Base-by-base conservation (phyloP, 2,888 invertebrate genomes). In the Drosophila lacicola region DNA sequence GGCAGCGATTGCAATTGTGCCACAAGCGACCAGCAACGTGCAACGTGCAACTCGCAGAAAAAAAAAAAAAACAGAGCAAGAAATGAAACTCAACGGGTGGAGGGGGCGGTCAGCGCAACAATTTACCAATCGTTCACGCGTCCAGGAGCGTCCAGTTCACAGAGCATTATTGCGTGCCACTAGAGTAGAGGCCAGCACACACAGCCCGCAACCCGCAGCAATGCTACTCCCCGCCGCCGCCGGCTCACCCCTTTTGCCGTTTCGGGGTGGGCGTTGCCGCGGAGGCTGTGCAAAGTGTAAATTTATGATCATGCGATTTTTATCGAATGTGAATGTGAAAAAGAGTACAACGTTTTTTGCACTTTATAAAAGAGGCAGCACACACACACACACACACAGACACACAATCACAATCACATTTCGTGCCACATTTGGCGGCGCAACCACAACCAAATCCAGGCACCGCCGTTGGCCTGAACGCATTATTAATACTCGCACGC, bases 271-370 rank as follows among this genome's bases (percentile, higher is more conserved):
- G 90, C 84, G 90, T 83, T 81, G 73, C 91, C 91, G 80, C 80
- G 85, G 90, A 92, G 91, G 92, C 91, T 90, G 91, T 85, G 90
- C 91, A 89, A 91, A 91, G 91, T 92, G 92, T 91, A 92, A 91
- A 91, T 91, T 91, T 91, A 91, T 91, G 92, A 91, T 91, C 90
- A 85, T 90, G 83, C 89, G 92, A 92, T 92, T 91, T 91, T 92
- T 92, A 91, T 91, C 91, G 83, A 84, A 81, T 82, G 80, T 73
- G 82, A 82, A 78, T 79, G 78, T 76, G 78, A 70, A 82, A 84
- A 90, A 87, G 78, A 89, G 82, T 86, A 78, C 88, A 82, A 81
- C 78, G 78, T 80, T 83, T 87, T 87, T 89, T 89, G 84, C 90
- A 90, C 90, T 88, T 90, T 89, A 90, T 88, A 88, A 89, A 82